Conservation (phyloP, 2,888 invertebrate species). For the Phortica okadai region DNA sequence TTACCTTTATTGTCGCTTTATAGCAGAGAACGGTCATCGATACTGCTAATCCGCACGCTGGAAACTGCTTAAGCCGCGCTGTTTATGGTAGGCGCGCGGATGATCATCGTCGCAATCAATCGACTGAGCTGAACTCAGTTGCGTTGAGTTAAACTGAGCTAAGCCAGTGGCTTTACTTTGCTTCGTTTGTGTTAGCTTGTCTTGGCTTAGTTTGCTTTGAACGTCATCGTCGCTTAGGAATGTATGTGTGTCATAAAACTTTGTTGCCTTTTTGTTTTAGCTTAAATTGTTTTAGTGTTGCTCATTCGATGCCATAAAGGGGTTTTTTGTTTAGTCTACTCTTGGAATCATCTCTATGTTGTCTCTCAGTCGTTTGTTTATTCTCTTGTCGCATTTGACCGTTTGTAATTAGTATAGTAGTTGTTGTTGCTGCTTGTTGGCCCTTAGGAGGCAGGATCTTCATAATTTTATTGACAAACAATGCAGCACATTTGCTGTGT, state of each 20-base stretch:
- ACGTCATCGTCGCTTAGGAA: slow-evolving; percentile 19
- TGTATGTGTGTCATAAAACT: slow-evolving; percentile 54
- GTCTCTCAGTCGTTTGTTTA: background rate
- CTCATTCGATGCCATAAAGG: slow-evolving; percentile 57
- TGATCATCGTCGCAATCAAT: slow-evolving; percentile 3
- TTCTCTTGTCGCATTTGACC: background rate
- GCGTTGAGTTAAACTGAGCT: background rate
- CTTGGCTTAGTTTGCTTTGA: too few species aligned
- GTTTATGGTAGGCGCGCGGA: slow-evolving; percentile 11
- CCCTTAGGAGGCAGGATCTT: slow-evolving; percentile 38
- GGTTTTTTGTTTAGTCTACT: slow-evolving; percentile 65
- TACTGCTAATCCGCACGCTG: slow-evolving; percentile 39
- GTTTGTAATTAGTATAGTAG: background rate
- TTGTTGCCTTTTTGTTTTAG: slow-evolving; percentile 58
- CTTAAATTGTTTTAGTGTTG: slow-evolving; percentile 57
- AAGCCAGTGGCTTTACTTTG: background rate
- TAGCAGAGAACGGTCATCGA: background rate
- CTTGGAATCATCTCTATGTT: slow-evolving; percentile 8
- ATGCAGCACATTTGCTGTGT: slow-evolving; percentile 39
- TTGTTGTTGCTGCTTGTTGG: background rate
- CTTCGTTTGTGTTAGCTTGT: too few species aligned
- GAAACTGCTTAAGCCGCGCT: slow-evolving; percentile 37
- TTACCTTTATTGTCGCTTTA: slow-evolving; percentile 12
- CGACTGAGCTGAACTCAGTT: background rate
- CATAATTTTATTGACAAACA: slow-evolving; percentile 46